Percentiles rank a stretch among this genome's conserved stretches.
These are phyloP conservation scores for Colius striatus DNA, from an alignment of 2,113 vertebrate species.

Conservation along the genomic window DNA sequence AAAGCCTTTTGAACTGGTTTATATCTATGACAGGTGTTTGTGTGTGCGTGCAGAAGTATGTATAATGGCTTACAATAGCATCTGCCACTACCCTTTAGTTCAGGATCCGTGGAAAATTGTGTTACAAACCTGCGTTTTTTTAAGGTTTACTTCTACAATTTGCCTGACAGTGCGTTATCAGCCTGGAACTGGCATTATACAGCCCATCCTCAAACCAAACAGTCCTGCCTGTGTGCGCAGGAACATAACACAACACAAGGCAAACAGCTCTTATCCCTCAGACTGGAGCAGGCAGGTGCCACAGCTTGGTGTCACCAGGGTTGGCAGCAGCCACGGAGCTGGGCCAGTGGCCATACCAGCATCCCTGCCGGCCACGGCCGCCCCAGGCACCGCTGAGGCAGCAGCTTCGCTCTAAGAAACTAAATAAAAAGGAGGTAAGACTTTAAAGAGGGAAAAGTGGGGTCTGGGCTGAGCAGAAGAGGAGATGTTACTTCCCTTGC, in stretches of 20 bases:
- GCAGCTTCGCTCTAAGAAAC: not conserved
- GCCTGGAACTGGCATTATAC: not conserved
- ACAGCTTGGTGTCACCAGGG: not conserved
- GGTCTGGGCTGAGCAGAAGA: not conserved
- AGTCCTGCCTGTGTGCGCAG: not conserved
- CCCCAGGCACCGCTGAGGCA: too few relatives aligned
- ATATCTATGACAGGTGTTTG: not conserved
- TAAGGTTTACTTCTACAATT: not conserved
- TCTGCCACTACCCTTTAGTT: not conserved
- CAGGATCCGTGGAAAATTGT: not conserved
- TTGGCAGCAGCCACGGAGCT: too few relatives aligned
- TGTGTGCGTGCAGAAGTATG: not conserved
- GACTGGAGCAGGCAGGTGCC: too few relatives aligned
- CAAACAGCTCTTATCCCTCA: not conserved
- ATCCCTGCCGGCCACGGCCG: too few relatives aligned
- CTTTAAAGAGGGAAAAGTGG: not conserved
- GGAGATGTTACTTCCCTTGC: not conserved
- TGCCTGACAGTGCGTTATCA: not conserved
- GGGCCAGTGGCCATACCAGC: too few relatives aligned
- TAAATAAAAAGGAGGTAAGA: not conserved
- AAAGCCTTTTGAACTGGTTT: not conserved
- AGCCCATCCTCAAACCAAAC: not conserved
- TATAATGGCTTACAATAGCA: not conserved
- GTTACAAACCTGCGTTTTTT: not conserved
- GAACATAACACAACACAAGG: fast-evolving